phyloP scores from a whole-genome alignment of 1,140 invertebrate genomes.

The Penaeus vannamei region DNA sequence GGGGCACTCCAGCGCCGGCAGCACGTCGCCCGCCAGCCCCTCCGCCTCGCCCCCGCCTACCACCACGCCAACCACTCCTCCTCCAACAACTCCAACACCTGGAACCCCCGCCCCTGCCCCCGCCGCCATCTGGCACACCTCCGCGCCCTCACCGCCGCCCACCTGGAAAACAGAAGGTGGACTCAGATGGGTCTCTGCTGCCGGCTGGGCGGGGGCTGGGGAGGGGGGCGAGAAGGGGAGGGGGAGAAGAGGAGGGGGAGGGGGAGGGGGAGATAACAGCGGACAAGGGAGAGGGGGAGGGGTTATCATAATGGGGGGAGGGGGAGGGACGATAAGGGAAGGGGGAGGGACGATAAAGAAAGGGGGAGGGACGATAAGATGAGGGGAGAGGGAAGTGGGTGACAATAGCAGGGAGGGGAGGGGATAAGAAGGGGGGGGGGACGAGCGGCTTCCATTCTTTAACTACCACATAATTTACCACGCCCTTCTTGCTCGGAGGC shows the following conservation, averaged over 20 bases:
- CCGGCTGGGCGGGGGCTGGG: constrained; percentile 6
- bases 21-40: constrained; percentile 5
- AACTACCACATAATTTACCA: too few species aligned
- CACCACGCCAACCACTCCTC: neutral
- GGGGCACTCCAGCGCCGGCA: constrained; percentile 71
- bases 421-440: too few species aligned
- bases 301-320: too few species aligned
- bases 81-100: neutral
- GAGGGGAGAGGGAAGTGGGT: too few species aligned
- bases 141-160: constrained; percentile 47
- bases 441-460: too few species aligned
- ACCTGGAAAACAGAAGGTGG: constrained; percentile 58
- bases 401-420: too few species aligned
- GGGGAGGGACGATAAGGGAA: too few species aligned
- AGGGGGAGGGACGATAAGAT: too few species aligned
- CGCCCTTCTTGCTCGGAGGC: too few species aligned
- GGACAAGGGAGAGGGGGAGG: too few species aligned
- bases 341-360: too few species aligned
- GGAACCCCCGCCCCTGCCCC: constrained; percentile 42
- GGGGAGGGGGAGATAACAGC: too few species aligned
- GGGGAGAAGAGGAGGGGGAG: neutral
- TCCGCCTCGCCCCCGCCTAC: neutral
- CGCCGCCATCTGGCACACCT: constrained; percentile 30
- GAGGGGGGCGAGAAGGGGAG: neutral
- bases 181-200: constrained; percentile 41